These are phyloP conservation scores for Scarus forsteni DNA, from an alignment of 2,797 vertebrate genomes.

Conservation along the genomic window DNA sequence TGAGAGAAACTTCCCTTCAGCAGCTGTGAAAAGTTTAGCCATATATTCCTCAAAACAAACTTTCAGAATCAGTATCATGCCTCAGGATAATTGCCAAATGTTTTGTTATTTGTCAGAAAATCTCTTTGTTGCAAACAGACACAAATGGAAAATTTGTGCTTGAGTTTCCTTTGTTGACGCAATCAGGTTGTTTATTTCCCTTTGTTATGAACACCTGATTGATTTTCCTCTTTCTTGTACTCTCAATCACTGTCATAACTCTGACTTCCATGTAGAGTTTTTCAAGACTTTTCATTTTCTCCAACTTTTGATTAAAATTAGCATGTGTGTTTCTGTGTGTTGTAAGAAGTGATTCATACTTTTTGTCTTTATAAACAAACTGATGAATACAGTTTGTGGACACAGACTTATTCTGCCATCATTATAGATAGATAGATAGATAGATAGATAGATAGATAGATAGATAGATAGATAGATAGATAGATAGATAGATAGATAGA, in stretches of 20 bases:
- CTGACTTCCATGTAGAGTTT: background rate
- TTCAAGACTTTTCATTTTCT: background rate
- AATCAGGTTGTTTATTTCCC: background rate
- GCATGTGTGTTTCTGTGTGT: too few relatives aligned
- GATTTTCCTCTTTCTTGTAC: background rate
- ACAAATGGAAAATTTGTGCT: background rate
- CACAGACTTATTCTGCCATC: too few relatives aligned
- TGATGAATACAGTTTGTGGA: too few relatives aligned
- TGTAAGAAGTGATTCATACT: too few relatives aligned
- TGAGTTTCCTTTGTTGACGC: background rate
- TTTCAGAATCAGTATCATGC: background rate
- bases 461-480: too few relatives aligned
- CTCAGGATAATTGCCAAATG: background rate
- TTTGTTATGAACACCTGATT: too few relatives aligned
- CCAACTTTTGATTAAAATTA: background rate
- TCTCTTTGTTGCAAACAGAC: background rate
- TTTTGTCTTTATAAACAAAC: background rate
- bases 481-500: too few relatives aligned
- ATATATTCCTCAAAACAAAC: background rate
- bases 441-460: too few relatives aligned
- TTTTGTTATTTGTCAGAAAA: background rate
- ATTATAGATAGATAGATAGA: too few relatives aligned
- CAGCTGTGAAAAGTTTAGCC: background rate
- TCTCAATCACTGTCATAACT: background rate
- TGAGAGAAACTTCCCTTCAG: background rate